Evolutionary conservation across 1,140 invertebrate genomes (phyloP), one percentile per base, ranked within the genome.

Genomic region (Palaemon carinicauda): DNA sequence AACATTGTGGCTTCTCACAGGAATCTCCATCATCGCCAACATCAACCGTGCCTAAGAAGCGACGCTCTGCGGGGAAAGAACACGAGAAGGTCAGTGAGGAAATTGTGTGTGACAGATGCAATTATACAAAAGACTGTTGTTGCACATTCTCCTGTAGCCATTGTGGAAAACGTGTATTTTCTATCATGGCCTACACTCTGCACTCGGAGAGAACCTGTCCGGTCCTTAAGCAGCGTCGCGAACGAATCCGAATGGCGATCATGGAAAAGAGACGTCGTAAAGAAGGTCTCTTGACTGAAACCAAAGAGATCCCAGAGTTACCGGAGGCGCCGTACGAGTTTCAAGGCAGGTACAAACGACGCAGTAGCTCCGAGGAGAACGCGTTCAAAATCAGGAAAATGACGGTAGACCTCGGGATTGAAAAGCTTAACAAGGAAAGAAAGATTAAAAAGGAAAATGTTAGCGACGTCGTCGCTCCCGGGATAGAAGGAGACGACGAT

Each of bases 121-220:
- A 87, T 54, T 87, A 87, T 41, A 87, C 85, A 54, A 87, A 87
- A 74, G 85, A 87, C 80, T 87, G 85, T 79, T 87, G 85, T 51
- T 87, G 85, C 52, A 87, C 85, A 33, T 87, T 87, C 74, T 87
- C 85, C 53, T 87, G 85, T 54, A 82, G 81, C 41, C 79, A 81
- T 51, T 87, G 85, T 65, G 85, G 79, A 19, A 87, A 87, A 51
- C 71, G 85, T 24, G 74, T 87, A 15, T 87, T 87, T 73, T 87
- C 85, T 69, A 87, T 87, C 41, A 81, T 87, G 79, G 85, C 85
- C 10, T 87, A 81, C 24, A 81, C 79, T 2, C 27, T 82, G 10
- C 85, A 87, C 73, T 56, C 73, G 3, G 85, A 87, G 56, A 73
- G 80, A 33, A 87, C 85, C 9, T 87, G 85, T 50, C 71, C 79